A percentile compares a stretch with the other conserved stretches of the same genome.
Conservation (phyloP, 2,113 vertebrate genomes). For the Gasterosteus aculeatus region DNA sequence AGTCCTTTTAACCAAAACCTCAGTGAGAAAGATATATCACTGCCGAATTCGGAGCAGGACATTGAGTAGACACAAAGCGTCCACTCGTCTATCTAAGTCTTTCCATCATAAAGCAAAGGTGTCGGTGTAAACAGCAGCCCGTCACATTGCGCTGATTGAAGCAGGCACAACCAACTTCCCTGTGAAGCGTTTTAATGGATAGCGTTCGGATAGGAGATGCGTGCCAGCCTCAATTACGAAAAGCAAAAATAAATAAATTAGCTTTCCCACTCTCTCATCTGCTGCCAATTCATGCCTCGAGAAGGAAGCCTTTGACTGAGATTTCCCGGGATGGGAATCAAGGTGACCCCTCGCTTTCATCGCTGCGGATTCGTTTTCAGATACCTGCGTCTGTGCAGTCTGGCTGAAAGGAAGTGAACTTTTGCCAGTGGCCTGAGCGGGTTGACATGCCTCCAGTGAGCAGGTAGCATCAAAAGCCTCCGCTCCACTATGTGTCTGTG, state of each 20-base stretch:
- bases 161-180: slow-evolving; percentile 31
- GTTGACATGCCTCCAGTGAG: slow-evolving; percentile 47
- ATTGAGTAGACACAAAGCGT: slow-evolving; percentile 52
- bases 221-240: slow-evolving; percentile 59
- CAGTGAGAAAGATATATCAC: slow-evolving; percentile 58
- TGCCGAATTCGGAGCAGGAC: slow-evolving; percentile 49
- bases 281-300: slow-evolving; percentile 29
- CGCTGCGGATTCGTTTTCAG: slow-evolving; percentile 41
- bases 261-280: slow-evolving; percentile 33
- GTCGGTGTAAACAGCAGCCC: slow-evolving; percentile 41
- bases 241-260: slow-evolving; percentile 55
- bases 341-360: slow-evolving; percentile 48
- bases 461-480: slow-evolving; percentile 53
- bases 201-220: slow-evolving; percentile 5
- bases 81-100: slow-evolving; percentile 41
- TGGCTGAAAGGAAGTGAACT: slow-evolving; percentile 27
- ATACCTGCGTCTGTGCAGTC: slow-evolving; percentile 28
- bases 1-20: slow-evolving; percentile 54
- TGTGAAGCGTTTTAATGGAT: slow-evolving; percentile 55
- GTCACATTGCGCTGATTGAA: slow-evolving; percentile 42
- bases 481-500: slow-evolving; percentile 31
- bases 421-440: slow-evolving; percentile 40
- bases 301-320: slow-evolving; percentile 32
- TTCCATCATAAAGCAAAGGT: slow-evolving; percentile 46
- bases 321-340: slow-evolving; percentile 50